Percentiles rank a stretch among this genome's conserved stretches.
phyloP scores from a whole-genome alignment of 2,113 vertebrate genomes.

The Limanda limanda region DNA sequence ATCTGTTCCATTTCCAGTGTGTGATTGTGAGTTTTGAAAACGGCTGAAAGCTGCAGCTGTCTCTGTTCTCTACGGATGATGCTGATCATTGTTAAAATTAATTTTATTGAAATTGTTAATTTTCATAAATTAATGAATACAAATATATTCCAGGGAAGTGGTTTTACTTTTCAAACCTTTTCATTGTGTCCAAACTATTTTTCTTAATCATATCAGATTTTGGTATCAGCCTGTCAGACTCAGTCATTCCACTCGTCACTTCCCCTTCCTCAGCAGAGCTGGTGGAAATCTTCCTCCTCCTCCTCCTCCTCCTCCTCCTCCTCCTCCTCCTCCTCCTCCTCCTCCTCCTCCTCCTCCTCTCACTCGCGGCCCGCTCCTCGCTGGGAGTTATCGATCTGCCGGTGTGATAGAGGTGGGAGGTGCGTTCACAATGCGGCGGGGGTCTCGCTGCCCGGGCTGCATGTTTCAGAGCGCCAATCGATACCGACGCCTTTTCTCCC shows the following conservation, averaged over 20 bases:
- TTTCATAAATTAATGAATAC: too few relatives aligned
- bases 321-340: conserved; percentile 30
- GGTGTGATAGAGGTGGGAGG: conserved; percentile 70
- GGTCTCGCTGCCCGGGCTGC: conserved; percentile 70
- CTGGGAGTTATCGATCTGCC: conserved; percentile 70
- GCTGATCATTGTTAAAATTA: too few relatives aligned
- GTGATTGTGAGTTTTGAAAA: neutral
- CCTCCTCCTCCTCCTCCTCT: conserved; percentile 40
- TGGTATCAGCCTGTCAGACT: conserved; percentile 40
- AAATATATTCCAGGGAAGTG: too few relatives aligned
- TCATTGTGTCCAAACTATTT: neutral
- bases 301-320: too few relatives aligned
- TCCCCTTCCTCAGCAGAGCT: conserved; percentile 28
- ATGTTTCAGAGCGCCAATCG: conserved; percentile 80
- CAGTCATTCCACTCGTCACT: conserved; percentile 32
- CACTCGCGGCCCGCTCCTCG: conserved; percentile 30
- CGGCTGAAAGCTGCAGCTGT: neutral
- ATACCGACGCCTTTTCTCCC: conserved; percentile 71
- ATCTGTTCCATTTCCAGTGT: too few relatives aligned
- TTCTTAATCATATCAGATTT: conserved; percentile 16
- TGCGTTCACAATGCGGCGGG: conserved; percentile 69
- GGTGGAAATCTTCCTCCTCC: conserved; percentile 46
- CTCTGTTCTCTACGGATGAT: too few relatives aligned
- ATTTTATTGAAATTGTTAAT: too few relatives aligned
- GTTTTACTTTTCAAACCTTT: neutral